Evolutionary conservation across 2,113 vertebrate species (phyloP), one percentile per base, ranked within the genome.

Genomic region (Haplotaxodon microlepis): DNA sequence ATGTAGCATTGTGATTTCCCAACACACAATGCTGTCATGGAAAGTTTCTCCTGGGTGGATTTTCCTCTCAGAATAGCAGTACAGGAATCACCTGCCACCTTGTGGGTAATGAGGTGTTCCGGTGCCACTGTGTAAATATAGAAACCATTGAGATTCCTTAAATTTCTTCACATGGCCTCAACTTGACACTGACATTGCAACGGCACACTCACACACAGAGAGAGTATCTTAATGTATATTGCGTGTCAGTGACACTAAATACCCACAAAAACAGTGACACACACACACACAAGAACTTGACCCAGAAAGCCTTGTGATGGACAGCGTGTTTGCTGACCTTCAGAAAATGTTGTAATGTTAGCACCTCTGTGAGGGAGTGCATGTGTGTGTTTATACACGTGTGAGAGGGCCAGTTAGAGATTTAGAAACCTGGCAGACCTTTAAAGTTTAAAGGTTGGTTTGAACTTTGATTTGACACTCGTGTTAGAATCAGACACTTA

Each of bases 101-200:
- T 16, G 9, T 17, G 34, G 8, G 42, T 8, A 13, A 51, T 0
- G 34, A 66, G 14, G 63, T 10, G 31, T 3, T 85, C 31, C 4
- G 2, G 82, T 40, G 66, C 27, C n/a, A 5, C 3, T 9, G 27
- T 14, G 50, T 81, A 83, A 90, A 87, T 83, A 56, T 85, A 92
- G 82, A 57, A 40, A 42, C 34, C 14, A 5, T 3, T 80, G 29
- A 59, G 6, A 54, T 36, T 78, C 47, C n/a, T 40, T 3, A 1
- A 7, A 79, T 36, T 63, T 4, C 10, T 7, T 82, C 82, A 56
- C 3, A 1, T 84, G 82, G 76, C 17, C 36, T 82, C 42, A 47
- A 11, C 53, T 21, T 61, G 83, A 80, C n/a, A 34, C 34, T 34
- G 40, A 29, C 19, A 17, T 8, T 73, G 21, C 45, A 21, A 19